Base-by-base conservation (phyloP, 1,140 invertebrate genomes). In the Drosophila albomicans region DNA sequence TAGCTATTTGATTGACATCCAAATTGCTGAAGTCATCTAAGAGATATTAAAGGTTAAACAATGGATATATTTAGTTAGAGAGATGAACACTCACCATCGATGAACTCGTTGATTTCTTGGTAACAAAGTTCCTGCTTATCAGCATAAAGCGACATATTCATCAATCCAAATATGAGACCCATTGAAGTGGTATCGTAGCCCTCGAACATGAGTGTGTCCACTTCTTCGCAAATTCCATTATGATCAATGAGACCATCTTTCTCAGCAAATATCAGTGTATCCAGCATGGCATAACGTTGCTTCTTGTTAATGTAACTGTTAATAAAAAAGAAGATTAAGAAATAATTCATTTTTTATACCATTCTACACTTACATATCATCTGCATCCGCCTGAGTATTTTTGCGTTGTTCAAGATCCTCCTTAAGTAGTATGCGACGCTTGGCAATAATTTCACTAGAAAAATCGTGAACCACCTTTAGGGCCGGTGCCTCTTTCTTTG, bases 181-280 rank as follows among this genome's bases (percentile, higher is more conserved):
- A 94, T 93, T 1, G 95, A 94, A 1, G 96, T 96, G 25, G 96
- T 97, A 80, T 97, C 96, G 79, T 96, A 96, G 1, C 94, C 94
- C 79, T 95, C 96, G 93, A 97, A 97, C 94, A 96, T 95, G 63
- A 97, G 96, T 0, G 96, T 97, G 84, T 97, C 96, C 3, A 97
- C 96, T 94, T 97, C 96, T 82, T 97, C 96, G 75, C 95, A 94
- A 43, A 98, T 96, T 63, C 96, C 96, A 43, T 93, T 67, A 72
- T 96, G 93, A 64, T 94, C 94, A 43, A 95, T 94, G 1, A 82
- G 93, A 13, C 93, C 91, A 54, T 93, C 88, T 25, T 93, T 93
- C 56, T 94, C 94, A 8, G 94, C 94, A 78, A 94, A 92, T 6
- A 97, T 92, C 2, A 97, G 71, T 28, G 97, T 93, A 93, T 98